Base-by-base conservation (phyloP, 2,113 vertebrate species). In the Spizaetus ornatus region DNA sequence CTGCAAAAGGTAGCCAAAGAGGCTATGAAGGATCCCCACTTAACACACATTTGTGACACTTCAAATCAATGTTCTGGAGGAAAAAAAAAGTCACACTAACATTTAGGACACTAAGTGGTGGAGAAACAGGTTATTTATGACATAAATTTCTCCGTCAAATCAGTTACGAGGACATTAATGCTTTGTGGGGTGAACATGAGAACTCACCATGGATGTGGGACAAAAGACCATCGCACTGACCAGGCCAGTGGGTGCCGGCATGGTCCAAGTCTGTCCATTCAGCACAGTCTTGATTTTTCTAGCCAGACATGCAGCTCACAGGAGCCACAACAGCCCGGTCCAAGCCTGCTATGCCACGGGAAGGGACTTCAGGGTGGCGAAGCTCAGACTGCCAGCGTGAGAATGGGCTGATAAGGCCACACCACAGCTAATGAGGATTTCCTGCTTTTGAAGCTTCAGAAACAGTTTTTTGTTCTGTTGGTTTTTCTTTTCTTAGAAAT, bases 381-480 rank as follows among this genome's bases (percentile, higher is more conserved):
- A 85, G 71, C 62, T 86, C 48, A 31, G 38, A 22, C 11, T 3
- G 10, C 5, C 47, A 71, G 82, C 0, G 1, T 90, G 90, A 85
- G 84, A 93, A 89, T 0, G 0, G 34, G 61, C 36, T 65, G 95
- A 82, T 80, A 85, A 72, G 52, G 74, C 34, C 7, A 1, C 43
- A 32, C 40, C 27, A 3, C 62, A 42, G 27, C 40, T 21, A 6
- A 90, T 0, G 45, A 53, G 85, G 29, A 77, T 86, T 88, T 96
- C 96, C 96, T 93, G 79, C 74, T 88, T 80, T 26, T 47, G 25
- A 93, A 65, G 53, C 78, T 22, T 4, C 59, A 25, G 5, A 66
- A 91, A 77, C 0, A 0, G 23, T 27, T 63, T 50, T 10, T 31
- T 22, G n/a, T 53, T 62, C 1, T 14, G 52, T 12, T 16, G 23